Evolutionary conservation across 2,113 vertebrate species (phyloP), one percentile per base, ranked within the genome.

Genomic region (Malaclemys terrapin): DNA sequence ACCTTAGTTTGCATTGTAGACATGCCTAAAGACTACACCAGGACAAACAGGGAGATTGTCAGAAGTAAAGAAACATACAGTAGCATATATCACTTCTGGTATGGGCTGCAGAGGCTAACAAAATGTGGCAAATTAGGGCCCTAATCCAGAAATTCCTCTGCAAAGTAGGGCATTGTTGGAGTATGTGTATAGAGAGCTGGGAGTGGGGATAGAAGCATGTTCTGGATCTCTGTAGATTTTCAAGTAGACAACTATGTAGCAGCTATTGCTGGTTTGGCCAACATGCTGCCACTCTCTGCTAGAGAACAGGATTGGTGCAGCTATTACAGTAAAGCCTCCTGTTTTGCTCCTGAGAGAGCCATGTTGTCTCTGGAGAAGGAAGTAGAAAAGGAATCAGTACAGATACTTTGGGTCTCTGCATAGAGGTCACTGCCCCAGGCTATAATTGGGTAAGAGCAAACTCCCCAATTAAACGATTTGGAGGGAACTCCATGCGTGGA

Each of bases 401-500:
- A 45, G 14, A 5, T 49, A 9, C 52, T 94, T 94, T 85, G 12
- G 31, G 22, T 17, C 1, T 38, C 29, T 88, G 11, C 9, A 47
- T 17, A 57, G 2, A 24, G 5, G 38, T 75, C 20, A 3, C 62
- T 19, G 62, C 84, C 14, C 27, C n/a, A 42, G 7, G 38, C 80
- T 38, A 42, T 12, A 72, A 59, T 72, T n/a, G 25, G 72, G 27
- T 84, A 56, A 38, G 80, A 45, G 0, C 2, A 82, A 91, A 93
- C 3, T 45, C 72, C 69, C 29, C 81, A 49, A 69, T 88, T 84
- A 20, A 88, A 84, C 13, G 93, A 88, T 56, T 22, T 11, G 75
- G 90, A 84, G 49, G 83, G 49, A 95, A 90, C 76, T 88, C 31
- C 91, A 62, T 82, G 62, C 85, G n/a, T 82, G 94, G 35, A 7